Evolutionary conservation across 2,888 invertebrate species (phyloP), one percentile per base, ranked within the genome.

Genomic region (Nymphalis c-album): DNA sequence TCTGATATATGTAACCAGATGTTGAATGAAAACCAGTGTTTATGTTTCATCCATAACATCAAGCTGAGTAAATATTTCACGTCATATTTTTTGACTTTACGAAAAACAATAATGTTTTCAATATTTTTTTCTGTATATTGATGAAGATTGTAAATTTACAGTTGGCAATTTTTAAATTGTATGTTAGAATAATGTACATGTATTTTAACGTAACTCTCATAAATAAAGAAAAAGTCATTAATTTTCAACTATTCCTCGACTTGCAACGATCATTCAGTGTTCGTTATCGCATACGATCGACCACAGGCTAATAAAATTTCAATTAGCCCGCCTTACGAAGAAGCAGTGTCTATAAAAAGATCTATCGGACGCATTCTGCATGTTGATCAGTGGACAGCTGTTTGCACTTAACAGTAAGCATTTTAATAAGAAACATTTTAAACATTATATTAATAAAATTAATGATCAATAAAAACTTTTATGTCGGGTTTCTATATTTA

Each of bases 271-370:
- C 63, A 48, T 48, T 63, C 58, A 40, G 13, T 40, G 35, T 45
- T 48, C 50, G 22, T 51, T 46, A 59, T 57, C 57, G 40, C 7
- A 55, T 31, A 26, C 40, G 20, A 51, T 63, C 69, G 47, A 48
- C 66, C 61, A 63, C 50, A 59, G 60, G 67, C 67, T 67, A 69
- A 71, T 73, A 69, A 73, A 73, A 71, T 69, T 71, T 71, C 69
- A 69, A 69, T 69, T 67, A 64, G 55, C 22, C 35, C 8, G n/a
- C 51, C 60, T 58, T 60, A 60, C 69, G 63, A 61, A 64, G 67
- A 70, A 70, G 18, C 46, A 60, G 63, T 45, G 64, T 47, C 63
- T 63, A 67, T 66, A 67, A 70, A 67, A 70, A 64, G 67, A 45
- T 58, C 26, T 64, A 51, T 45, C 22, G 59, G n/a, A 64, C 64